Evolutionary conservation across 2,888 invertebrate genomes (phyloP).

Genomic region (Himalopsyche kuldschensis): DNA sequence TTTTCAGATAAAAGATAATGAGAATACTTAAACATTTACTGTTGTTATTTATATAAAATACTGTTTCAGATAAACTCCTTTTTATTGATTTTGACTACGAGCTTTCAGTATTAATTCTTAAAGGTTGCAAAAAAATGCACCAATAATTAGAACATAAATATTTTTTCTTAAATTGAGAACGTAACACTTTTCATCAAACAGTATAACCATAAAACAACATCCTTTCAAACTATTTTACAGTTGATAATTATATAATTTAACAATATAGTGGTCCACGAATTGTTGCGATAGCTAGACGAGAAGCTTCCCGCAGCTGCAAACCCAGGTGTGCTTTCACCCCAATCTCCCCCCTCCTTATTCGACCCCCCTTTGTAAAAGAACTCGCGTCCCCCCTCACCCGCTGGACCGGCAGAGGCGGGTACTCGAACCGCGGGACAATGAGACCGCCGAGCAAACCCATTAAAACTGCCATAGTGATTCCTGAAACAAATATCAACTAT

Average conservation of each 20-base stretch:
- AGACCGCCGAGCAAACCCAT: not conserved
- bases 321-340: conserved; percentile 33
- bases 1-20: too few species aligned
- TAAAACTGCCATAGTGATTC: not conserved
- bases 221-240: not conserved
- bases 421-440: conserved; percentile 17
- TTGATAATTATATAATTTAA: not conserved
- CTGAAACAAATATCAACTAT: not conserved
- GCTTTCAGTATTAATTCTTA: too few species aligned
- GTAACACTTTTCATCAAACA: not conserved
- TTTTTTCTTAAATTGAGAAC: too few species aligned
- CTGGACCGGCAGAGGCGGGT: conserved; percentile 12
- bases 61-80: too few species aligned
- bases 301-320: conserved; percentile 32
- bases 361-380: conserved; percentile 13
- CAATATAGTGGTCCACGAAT: not conserved
- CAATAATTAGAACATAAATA: too few species aligned
- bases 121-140: too few species aligned
- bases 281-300: not conserved
- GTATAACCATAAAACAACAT: not conserved
- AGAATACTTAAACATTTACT: too few species aligned
- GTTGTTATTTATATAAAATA: too few species aligned
- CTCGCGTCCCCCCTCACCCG: conserved; percentile 1
- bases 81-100: too few species aligned
- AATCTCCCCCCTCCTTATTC: conserved; percentile 1